Evolutionary conservation across 1,140 invertebrate species (phyloP).

Genomic region (Teleopsis dalmanni): DNA sequence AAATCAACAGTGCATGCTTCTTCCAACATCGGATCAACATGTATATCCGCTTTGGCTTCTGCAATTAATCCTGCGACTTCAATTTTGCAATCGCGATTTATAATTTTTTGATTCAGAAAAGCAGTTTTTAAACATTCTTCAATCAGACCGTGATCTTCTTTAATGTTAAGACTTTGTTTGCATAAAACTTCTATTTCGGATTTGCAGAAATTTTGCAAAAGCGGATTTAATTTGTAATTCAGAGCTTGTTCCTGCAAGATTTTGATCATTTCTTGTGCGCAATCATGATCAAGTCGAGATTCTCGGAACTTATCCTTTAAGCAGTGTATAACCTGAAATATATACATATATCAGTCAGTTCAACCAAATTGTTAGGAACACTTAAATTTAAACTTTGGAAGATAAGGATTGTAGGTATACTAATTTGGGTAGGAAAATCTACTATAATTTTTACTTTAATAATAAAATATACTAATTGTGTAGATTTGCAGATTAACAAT

Average conservation of each 20-base stretch:
- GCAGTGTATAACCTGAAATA: constrained; percentile 54
- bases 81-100: constrained; percentile 61
- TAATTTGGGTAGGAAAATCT: background rate
- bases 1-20: constrained; percentile 71
- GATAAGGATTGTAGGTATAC: background rate
- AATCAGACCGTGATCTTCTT: constrained; percentile 53
- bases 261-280: constrained; percentile 72
- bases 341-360: background rate
- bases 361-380: background rate
- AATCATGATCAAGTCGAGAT: constrained; percentile 62
- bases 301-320: constrained; percentile 69
- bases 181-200: constrained; percentile 60
- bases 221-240: constrained; percentile 79
- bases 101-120: constrained; percentile 62
- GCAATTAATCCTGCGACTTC: constrained; percentile 78
- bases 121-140: constrained; percentile 86
- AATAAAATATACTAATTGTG: background rate
- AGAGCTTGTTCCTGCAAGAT: constrained; percentile 79
- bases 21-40: constrained; percentile 73
- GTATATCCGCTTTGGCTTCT: constrained; percentile 72
- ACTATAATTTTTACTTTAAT: background rate
- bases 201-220: constrained; percentile 68
- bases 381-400: background rate
- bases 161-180: constrained; percentile 46
- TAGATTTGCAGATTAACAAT: background rate